Evolutionary conservation across 1,140 invertebrate species (phyloP), one percentile per base, ranked within the genome.

Genomic region (Octopus sinensis): DNA sequence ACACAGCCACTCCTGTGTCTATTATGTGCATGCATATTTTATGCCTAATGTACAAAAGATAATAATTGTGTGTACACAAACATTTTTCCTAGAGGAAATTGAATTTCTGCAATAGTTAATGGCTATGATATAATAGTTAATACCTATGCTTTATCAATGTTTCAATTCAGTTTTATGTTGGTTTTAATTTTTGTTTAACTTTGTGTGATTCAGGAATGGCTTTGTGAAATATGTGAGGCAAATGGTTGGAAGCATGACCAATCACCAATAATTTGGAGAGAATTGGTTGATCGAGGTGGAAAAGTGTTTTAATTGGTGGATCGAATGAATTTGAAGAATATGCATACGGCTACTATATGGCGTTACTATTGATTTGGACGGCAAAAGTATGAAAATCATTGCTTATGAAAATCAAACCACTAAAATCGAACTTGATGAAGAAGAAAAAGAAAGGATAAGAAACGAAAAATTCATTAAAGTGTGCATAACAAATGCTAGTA

Each of bases 271-370:
- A 85, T 91, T n/a, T 91, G 91, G 91, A 80, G 91, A 51, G 91
- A 91, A 83, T 77, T 91, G 76, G 87, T 91, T 23, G 89, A 91
- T 80, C 83, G 89, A 43, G 91, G 91, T 51, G 90, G 91, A 4
- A 91, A 84, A 89, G 90, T n/a, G 87, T 90, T n/a, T 85, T 91
- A 7, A 90, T 91, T 78, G 91, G 91, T 68, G 90, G 88, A 54
- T 87, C 88, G 1, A 91, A 91, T 85, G 91, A 91, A 56, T 91
- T 91, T 78, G 90, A 91, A 82, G 90, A 91, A 84, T 91, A 91
- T 86, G 88, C 87, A 5, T 80, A 87, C 68, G 89, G 86, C 9
- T 91, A 91, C 83, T n/a, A n/a, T 91, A 91, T 84, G 88, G 88
- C 23, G 78, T 90, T 1, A 83, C 87, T 79, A 90, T 89, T 52